Base-by-base conservation (phyloP, 2,797 vertebrate species). In the Thaleichthys pacificus region DNA sequence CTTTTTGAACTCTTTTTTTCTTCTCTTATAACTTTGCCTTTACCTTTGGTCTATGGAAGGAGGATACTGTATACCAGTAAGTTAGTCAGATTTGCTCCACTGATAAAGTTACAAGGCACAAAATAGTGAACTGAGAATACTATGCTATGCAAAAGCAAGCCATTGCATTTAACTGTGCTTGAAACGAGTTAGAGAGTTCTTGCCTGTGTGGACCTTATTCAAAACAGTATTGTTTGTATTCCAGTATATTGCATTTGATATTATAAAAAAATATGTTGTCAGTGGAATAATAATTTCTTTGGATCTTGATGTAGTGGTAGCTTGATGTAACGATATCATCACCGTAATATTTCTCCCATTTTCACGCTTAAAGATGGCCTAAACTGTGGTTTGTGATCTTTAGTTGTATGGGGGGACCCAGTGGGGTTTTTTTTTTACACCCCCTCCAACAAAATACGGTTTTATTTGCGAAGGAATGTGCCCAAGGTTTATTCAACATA, bases 161-260 rank as follows among this genome's bases (percentile, higher is more conserved):
- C 78, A 7, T 83, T 71, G 2, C 75, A 87, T 84, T 84, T 83
- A 91, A 87, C 75, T 3, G 81, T 79, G 6, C 72, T 56, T n/a
- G 32, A 14, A 51, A 4, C 17, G 15, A 51, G 51, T 3, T 19
- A 28, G 73, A 76, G 86, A 89, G 91, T 92, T 91, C 85, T 90
- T 86, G 89, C 89, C 83, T 84, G 85, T 89, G 90, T 83, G 86
- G 86, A 90, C 88, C 91, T 91, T 89, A 91, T 91, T 89, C 84
- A 91, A 89, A 91, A 86, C 90, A 90, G 87, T 88, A 89, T 88
- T 88, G 32, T 6, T 35, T 35, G 32, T 35, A 35, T 35, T 6
- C 32, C 32, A 91, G 91, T 90, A 87, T 88, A 92, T 90, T 89
- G 75, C 63, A 90, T 87, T 83, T 84, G 68, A 77, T 88, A 87